Conservation (phyloP, 2,888 invertebrate species). For the Fragum sueziense region DNA sequence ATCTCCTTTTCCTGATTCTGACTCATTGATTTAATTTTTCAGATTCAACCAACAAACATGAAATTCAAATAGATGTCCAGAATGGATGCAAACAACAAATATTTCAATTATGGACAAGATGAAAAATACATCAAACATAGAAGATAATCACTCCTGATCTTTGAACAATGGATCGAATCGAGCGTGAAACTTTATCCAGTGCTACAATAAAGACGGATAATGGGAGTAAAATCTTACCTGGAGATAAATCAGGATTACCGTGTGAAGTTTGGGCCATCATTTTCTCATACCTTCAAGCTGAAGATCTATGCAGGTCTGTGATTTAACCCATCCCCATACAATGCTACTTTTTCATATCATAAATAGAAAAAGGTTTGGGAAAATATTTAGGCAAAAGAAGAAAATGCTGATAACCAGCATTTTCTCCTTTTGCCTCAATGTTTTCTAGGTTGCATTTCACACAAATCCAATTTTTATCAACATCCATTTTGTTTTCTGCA, state of each 20-base stretch:
- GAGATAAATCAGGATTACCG: slow-evolving; percentile 74
- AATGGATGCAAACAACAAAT: neutral
- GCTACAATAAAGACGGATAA: slow-evolving; percentile 63
- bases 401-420: too few relatives aligned
- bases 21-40: neutral
- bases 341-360: too few relatives aligned
- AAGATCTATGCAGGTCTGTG: slow-evolving; percentile 73
- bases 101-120: neutral
- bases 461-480: too few relatives aligned
- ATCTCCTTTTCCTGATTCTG: neutral
- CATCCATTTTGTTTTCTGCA: too few relatives aligned
- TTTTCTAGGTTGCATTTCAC: too few relatives aligned
- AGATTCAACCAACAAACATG: neutral
- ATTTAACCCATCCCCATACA: neutral
- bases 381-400: too few relatives aligned
- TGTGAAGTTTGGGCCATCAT: slow-evolving; percentile 78
- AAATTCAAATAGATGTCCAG: neutral
- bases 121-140: neutral
- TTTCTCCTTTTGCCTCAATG: too few relatives aligned
- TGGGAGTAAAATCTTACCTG: slow-evolving; percentile 67
- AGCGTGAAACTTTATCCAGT: slow-evolving; percentile 51
- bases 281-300: slow-evolving; percentile 70
- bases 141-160: neutral
- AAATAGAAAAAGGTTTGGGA: too few relatives aligned
- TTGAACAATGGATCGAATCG: slow-evolving; percentile 37